Conservation (phyloP, 2,113 vertebrate species). For the Salvelinus sp. region DNA sequence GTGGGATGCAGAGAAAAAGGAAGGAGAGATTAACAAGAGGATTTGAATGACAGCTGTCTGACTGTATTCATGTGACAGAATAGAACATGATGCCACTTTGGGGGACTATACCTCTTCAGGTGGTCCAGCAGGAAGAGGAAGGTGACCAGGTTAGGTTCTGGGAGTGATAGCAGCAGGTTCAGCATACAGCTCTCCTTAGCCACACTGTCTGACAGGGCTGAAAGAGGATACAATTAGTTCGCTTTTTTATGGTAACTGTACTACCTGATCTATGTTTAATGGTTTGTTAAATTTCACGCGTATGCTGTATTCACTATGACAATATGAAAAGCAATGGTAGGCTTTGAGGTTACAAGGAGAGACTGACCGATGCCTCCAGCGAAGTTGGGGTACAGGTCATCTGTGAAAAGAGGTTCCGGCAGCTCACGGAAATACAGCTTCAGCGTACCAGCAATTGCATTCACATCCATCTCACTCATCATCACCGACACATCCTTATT, state of each 20-base stretch:
- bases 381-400: slow-evolving; percentile 94
- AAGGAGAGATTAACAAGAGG: neutral
- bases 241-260: no score
- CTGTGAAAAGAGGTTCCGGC: slow-evolving; percentile 93
- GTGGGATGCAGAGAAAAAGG: neutral
- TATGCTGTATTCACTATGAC: neutral
- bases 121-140: slow-evolving; percentile 96
- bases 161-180: slow-evolving; percentile 91
- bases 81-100: neutral
- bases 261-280: neutral
- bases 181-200: slow-evolving; percentile 98
- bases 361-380: slow-evolving; percentile 90
- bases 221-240: neutral
- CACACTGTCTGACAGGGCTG: slow-evolving; percentile 92
- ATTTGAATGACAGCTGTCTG: neutral
- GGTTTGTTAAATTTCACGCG: neutral
- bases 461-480: slow-evolving; percentile 99
- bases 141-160: slow-evolving; percentile 93
- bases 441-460: slow-evolving; percentile 93
- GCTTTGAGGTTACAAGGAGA: no score
- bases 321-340: neutral
- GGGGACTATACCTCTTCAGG: slow-evolving; percentile 84
- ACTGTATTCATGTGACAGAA: neutral
- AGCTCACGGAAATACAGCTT: slow-evolving; percentile 97
- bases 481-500: slow-evolving; percentile 94